These are phyloP conservation scores for Prunella strophiata DNA, from an alignment of 2,797 vertebrate genomes.

Conservation along the genomic window DNA sequence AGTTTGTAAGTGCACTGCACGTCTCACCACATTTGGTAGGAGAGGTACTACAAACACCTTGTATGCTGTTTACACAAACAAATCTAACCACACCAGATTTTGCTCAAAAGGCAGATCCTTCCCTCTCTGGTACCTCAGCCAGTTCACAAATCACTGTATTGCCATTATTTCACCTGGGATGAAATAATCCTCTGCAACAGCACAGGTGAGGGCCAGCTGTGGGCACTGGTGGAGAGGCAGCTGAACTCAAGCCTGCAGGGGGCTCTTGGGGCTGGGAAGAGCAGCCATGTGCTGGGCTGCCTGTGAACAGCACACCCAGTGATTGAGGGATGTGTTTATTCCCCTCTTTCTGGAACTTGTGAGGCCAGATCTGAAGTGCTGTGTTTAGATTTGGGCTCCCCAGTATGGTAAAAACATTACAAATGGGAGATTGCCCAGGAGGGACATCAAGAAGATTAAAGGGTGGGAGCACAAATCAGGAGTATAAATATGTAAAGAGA, in stretches of 20 bases:
- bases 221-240: neutral
- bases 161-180: neutral
- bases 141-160: neutral
- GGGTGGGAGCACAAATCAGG: neutral
- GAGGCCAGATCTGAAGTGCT: neutral
- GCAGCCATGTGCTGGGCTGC: neutral
- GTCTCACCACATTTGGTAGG: neutral
- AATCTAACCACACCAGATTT: neutral
- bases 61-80: neutral
- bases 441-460: neutral
- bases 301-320: neutral
- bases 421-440: neutral
- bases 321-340: neutral
- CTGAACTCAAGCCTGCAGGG: neutral
- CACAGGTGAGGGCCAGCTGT: neutral
- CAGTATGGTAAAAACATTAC: neutral
- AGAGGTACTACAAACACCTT: neutral
- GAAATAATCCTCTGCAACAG: neutral
- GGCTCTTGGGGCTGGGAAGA: neutral
- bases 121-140: neutral
- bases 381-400: neutral
- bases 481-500: neutral
- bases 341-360: neutral
- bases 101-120: neutral
- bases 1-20: neutral